phyloP scores from a whole-genome alignment of 2,113 vertebrate species.

The Murina feae region DNA sequence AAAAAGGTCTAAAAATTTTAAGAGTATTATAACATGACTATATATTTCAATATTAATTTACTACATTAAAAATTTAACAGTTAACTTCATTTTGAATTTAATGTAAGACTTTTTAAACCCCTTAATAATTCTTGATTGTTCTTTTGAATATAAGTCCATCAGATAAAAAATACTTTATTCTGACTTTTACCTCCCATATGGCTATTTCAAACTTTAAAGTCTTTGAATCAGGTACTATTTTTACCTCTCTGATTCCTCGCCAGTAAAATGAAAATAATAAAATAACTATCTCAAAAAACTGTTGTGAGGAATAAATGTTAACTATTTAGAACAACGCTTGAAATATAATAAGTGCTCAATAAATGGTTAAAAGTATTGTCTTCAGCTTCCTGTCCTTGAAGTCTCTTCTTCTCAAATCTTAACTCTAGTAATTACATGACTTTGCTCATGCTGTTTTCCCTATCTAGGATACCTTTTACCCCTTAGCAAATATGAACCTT shows the following conservation, averaged over 20 bases:
- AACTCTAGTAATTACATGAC: background rate
- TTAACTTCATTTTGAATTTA: conserved; percentile 5
- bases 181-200: background rate
- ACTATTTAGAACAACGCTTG: background rate
- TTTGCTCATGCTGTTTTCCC: background rate
- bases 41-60: background rate
- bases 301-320: background rate
- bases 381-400: background rate
- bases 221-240: background rate
- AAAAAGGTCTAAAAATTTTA: background rate
- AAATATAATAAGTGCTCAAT: background rate
- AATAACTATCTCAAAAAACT: conserved; percentile 6
- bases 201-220: background rate
- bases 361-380: background rate
- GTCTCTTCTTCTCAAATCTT: background rate
- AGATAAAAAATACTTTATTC: background rate
- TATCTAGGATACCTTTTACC: background rate
- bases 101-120: background rate
- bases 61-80: background rate
- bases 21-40: background rate
- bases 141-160: background rate
- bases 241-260: conserved; percentile 3
- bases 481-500: background rate
- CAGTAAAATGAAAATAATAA: conserved; percentile 20
- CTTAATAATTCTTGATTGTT: background rate